Base-by-base conservation (phyloP, 2,113 vertebrate genomes). In the Pyrgilauda ruficollis region DNA sequence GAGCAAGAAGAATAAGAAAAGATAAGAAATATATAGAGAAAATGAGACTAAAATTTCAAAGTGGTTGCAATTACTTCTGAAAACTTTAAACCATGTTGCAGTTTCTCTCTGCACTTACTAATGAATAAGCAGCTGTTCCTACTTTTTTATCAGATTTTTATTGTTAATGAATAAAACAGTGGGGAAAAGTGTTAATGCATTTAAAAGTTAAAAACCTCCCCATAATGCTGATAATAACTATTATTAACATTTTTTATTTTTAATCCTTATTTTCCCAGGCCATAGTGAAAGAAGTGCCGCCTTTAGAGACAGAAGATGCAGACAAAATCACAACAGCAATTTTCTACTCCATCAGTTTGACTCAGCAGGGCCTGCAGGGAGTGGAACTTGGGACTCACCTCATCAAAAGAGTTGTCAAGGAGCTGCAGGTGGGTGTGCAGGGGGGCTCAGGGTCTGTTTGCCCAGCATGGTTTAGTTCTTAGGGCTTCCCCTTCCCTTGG, bases 291-390 rank as follows among this genome's bases (percentile, higher is more conserved):
- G 99, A 99, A 72, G 96, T 97, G 27, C 94, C 98, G 0, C 97
- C 98, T 1, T 87, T 97, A 9, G 99, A 99, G 52, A 93, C 95
- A 0, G 98, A 99, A 92, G 99, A 99, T 26, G 67, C 96, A 66
- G 98, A 97, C 72, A 98, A 98, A 95, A 98, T 99, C 44, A 97
- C 98, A 5, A 97, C 99, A 0, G 99, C 99, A 27, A 64, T 99
- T 94, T 99, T 99, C 95, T 99, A 99, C 96, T 99, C 99, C 23
- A 98, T 99, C 97, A 99, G 99, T 68, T 98, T 99, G 95, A 98
- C 99, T 23, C 98, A 99, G 95, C 98, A 98, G 21, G 99, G 99
- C 15, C 98, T 99, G 67, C 99, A 99, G 56, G 99, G 99, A 3
- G 99, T 99, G 80, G 99, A 99, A 74, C 98, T 99, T 5, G 99